Evolutionary conservation across 1,140 invertebrate genomes (phyloP), one percentile per base, ranked within the genome.

Genomic region (Drosophila baimaii): DNA sequence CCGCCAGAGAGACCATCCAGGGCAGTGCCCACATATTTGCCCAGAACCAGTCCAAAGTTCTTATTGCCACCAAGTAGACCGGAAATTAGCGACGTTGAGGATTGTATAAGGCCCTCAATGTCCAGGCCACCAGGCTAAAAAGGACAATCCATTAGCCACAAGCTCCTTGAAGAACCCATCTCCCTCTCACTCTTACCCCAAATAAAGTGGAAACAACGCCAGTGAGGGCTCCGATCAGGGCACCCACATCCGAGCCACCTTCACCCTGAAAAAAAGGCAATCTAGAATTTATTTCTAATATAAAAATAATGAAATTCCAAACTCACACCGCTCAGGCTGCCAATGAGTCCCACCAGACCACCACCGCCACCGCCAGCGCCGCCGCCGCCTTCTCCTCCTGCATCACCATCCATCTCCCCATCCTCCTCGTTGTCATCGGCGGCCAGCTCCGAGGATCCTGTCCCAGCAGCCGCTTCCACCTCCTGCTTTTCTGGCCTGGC

Each of bases 1-100:
- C 93, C 93, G 21, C 92, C 93, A 1, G 93, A 93, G 3, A 93
- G 73, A 8, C 93, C 93, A 74, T 93, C 92, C 31, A 94, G 83
- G 5, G 92, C 79, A 3, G 93, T 93, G 31, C 93, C 93, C 62
- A 93, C 59, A 54, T 93, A 92, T 19, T 88, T 86, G 46, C 93
- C 93, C 35, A 93, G 62, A 27, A 93, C 93, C 0, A 90, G 84
- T 10, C 93, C 93, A 46, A 93, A 92, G 81, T 93, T 93, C 66
- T 92, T 92, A 74, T 92, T 91, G 19, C 92, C 92, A 6, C 79
- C 79, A 35, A 92, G 74, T 13, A 93, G 79, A 7, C 92, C 92
- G 0, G 91, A 73, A 3, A 93, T 58, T 5, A 93, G 57, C 1
- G 91, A 91, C 3, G 91, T 92, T 9, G 81, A 90, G 1, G 91